These are phyloP conservation scores for Chrosomus eos DNA, from an alignment of 2,797 vertebrate species.

Conservation along the genomic window DNA sequence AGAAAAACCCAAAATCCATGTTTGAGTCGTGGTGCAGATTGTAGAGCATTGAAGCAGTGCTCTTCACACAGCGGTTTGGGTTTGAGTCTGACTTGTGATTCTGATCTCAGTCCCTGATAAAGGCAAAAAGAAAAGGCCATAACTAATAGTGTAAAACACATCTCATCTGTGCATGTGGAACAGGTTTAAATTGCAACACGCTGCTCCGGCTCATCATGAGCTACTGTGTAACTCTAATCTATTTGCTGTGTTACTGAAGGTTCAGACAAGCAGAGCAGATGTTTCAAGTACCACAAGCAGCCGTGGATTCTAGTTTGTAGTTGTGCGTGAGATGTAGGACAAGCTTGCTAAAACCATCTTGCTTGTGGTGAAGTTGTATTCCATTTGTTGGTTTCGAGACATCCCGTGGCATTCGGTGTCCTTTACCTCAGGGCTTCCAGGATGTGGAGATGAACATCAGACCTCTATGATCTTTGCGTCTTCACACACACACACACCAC, in stretches of 20 bases:
- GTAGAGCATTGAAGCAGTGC: neutral
- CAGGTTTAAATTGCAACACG: neutral
- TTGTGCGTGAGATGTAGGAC: constrained; percentile 70
- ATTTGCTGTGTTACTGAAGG: constrained; percentile 19
- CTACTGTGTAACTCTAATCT: constrained; percentile 13
- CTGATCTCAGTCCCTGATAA: neutral
- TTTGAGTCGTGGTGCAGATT: neutral
- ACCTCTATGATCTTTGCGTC: neutral
- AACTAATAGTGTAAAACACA: neutral
- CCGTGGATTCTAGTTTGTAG: constrained; percentile 43
- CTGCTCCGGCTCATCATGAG: neutral
- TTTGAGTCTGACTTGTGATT: neutral
- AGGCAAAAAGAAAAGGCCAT: neutral
- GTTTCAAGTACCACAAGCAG: constrained; percentile 65
- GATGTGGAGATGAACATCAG: constrained; percentile 2
- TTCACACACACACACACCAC: constrained; percentile 4
- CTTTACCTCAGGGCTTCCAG: constrained; percentile 33
- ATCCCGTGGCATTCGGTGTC: constrained; percentile 30
- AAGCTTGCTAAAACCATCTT: constrained; percentile 71
- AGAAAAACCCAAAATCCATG: neutral
- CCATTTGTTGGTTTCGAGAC: constrained; percentile 32
- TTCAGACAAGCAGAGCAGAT: constrained; percentile 71
- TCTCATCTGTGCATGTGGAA: neutral
- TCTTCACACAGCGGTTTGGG: neutral
- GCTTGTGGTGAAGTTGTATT: constrained; percentile 66